These are phyloP conservation scores for Lordiphosa andalusiaca DNA, from an alignment of 2,888 invertebrate genomes.

Conservation along the genomic window DNA sequence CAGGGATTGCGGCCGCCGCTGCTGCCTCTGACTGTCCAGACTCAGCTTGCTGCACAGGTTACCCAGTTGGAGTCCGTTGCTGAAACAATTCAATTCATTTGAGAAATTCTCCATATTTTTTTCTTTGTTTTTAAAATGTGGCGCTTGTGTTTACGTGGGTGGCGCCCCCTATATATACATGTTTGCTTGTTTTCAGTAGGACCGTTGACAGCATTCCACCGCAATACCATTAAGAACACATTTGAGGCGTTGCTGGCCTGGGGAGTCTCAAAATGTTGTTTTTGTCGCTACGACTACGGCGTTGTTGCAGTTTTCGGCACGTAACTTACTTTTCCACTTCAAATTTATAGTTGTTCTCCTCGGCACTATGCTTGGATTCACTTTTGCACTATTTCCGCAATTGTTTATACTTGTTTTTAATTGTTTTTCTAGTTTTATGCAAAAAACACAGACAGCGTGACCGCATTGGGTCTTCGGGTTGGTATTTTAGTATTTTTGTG, in stretches of 20 bases:
- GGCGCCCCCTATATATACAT: slow-evolving; percentile 3
- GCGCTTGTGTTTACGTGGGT: neutral
- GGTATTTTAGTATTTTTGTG: no score
- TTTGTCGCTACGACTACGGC: neutral
- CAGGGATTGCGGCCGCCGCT: slow-evolving; percentile 34
- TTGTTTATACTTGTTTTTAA: slow-evolving; percentile 7
- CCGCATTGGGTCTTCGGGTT: no score
- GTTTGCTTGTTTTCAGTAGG: neutral
- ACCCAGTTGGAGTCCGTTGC: slow-evolving; percentile 44
- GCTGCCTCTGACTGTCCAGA: slow-evolving; percentile 27
- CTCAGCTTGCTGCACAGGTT: slow-evolving; percentile 41
- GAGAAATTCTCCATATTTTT: slow-evolving; percentile 1
- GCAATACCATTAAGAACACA: slow-evolving; percentile 1
- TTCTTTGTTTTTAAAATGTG: slow-evolving; percentile 43
- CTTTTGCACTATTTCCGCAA: slow-evolving; percentile 1
- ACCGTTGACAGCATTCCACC: slow-evolving; percentile 3
- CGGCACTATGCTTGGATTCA: neutral
- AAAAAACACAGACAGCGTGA: no score
- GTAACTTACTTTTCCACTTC: slow-evolving; percentile 1
- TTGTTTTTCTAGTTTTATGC: slow-evolving; percentile 5
- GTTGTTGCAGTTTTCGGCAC: neutral
- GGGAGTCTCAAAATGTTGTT: slow-evolving; percentile 2
- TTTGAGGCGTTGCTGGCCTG: slow-evolving; percentile 11
- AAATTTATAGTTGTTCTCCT: neutral
- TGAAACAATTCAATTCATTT: slow-evolving; percentile 8